Evolutionary conservation across 2,113 vertebrate species (phyloP).

Genomic region (Ciconia boyciana): DNA sequence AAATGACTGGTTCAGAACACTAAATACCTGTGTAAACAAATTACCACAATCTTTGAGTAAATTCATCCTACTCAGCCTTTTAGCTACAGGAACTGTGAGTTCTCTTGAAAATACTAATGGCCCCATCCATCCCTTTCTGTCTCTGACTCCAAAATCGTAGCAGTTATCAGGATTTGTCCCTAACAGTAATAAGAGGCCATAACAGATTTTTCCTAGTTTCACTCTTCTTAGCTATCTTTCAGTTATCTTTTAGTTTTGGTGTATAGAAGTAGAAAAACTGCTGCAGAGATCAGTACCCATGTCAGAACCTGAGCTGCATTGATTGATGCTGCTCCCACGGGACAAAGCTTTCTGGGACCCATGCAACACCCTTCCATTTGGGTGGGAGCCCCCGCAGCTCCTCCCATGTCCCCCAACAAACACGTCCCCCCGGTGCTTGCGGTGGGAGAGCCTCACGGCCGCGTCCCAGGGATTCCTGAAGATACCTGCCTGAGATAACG

Average conservation of each 20-base stretch:
- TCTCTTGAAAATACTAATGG: background rate
- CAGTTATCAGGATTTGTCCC: background rate
- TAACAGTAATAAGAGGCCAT: background rate
- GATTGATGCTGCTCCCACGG: background rate
- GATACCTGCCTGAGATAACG: background rate
- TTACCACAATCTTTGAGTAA: background rate
- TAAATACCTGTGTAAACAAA: background rate
- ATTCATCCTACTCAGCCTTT: background rate
- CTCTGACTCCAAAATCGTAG: background rate
- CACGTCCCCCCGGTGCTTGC: accelerated
- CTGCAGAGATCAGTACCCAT: background rate
- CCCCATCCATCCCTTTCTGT: background rate
- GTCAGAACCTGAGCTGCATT: background rate
- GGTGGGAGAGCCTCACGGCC: accelerated
- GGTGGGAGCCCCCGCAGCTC: background rate
- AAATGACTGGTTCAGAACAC: background rate
- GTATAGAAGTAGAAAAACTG: background rate
- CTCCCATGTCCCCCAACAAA: background rate
- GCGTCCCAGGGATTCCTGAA: accelerated
- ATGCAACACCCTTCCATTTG: accelerated
- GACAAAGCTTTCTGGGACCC: background rate
- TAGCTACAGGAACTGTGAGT: background rate
- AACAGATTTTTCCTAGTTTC: background rate
- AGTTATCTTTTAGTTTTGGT: background rate
- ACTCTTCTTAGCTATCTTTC: background rate